phyloP scores from a whole-genome alignment of 30 jellyfish, hydroid and myxozoan species.

The Cassiopea xamachana region DNA sequence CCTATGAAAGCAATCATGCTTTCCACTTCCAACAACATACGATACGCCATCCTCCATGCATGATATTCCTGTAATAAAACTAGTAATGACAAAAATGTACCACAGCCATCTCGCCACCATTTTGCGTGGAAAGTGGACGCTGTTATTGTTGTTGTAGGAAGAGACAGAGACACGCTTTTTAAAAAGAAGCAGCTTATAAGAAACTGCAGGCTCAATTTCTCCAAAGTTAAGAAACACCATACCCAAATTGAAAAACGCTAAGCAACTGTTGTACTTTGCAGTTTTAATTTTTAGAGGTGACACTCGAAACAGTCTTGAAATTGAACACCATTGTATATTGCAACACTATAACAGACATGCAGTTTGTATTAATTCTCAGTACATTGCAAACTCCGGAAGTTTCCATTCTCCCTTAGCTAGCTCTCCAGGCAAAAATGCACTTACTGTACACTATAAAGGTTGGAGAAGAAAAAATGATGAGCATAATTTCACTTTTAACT shows the following conservation, averaged over 20 bases:
- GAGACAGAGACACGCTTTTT: not conserved
- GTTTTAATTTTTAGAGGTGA: too few species aligned
- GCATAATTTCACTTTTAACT: too few species aligned
- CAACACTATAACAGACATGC: too few species aligned
- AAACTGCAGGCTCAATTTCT: not conserved
- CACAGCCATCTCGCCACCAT: not conserved
- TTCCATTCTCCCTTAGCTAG: too few species aligned
- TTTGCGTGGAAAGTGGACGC: not conserved
- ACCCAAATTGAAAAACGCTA: not conserved
- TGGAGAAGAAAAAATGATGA: too few species aligned
- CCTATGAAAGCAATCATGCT: conserved; percentile 79
- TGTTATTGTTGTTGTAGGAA: not conserved
- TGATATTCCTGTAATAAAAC: not conserved
- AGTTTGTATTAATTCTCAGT: too few species aligned
- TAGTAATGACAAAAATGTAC: not conserved
- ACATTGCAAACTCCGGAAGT: too few species aligned
- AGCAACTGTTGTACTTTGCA: too few species aligned
- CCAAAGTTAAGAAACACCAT: not conserved
- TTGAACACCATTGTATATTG: too few species aligned
- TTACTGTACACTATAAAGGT: too few species aligned
- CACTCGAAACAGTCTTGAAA: too few species aligned
- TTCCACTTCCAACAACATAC: conserved; percentile 78
- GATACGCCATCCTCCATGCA: conserved; percentile 93
- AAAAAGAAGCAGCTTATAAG: not conserved
- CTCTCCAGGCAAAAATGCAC: too few species aligned